Evolutionary conservation across 2,888 invertebrate species (phyloP), one percentile per base, ranked within the genome.

Genomic region (Oscheius sp.): DNA sequence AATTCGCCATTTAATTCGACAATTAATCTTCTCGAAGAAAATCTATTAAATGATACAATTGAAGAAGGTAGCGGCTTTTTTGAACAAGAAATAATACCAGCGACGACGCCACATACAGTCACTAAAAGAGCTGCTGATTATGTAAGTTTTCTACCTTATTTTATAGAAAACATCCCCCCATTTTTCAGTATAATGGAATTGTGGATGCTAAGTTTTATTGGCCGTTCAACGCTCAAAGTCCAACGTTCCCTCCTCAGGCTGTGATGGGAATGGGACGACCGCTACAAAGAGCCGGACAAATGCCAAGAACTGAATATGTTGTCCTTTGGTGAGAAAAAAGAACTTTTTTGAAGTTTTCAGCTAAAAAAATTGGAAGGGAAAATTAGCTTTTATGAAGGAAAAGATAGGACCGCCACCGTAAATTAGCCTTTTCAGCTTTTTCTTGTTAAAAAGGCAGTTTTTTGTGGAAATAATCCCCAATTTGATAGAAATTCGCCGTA

Each of bases 161-260:
- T 18, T 2, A 55, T 13, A 35, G 35, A 35, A 35, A 35, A 35
- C 5, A 35, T 3, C 35, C 3, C 3, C 9, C 9, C 35, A 35
- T 9, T 55, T 45, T 80, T 72, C 73, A 80, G 80, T 80, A 80
- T 72, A 78, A 80, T 52, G 80, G 80, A 45, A 45, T 72, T n/a
- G 63, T 80, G 23, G 78, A 78, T 18, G 73, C 72, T 41, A 63
- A 69, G 61, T 80, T 80, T 52, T 80, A 56, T 76, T 74, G 70
- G n/a, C 68, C 73, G 6, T 78, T 80, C 72, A 66, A 74, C 58
- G 77, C 74, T 53, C 43, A 56, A n/a, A 72, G 73, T 25, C 75
- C 80, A 1, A 56, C 74, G 13, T 46, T 80, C 16, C 80, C 80
- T 18, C 59, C 72, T 13, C 76, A 73, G 0, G 76, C 76, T 9